Base-by-base conservation (phyloP, 1,140 invertebrate species). In the Aphis gossypii region DNA sequence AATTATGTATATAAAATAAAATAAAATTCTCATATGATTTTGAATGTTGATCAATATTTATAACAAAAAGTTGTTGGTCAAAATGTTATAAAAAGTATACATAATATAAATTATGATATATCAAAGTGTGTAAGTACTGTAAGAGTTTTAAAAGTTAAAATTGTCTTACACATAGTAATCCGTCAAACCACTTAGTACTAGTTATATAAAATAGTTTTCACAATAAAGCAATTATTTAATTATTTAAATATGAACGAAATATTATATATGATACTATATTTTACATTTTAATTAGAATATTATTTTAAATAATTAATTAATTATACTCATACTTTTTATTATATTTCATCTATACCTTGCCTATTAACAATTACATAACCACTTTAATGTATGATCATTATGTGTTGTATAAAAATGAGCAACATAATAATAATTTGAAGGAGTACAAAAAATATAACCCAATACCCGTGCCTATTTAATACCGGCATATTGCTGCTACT, bases 401-500 rank as follows among this genome's bases (percentile, higher is more conserved):
- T 56, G 25, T 35, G 6, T n/a, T 87, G 48, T 88, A n/a, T n/a
- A 44, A 51, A 88, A 88, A 18, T 30, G 46, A 88, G 14, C 86
- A 46, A 23, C 46, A 88, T 14, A 68, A 68, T 68, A 68, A 30
- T 60, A 60, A 68, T 4, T n/a, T 20, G 46, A 35, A 88, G 51
- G 30, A 51, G 51, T 87, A 87, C 18, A 14, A 88, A 88, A 48
- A n/a, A 14, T 68, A 48, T 35, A 51, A 88, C 14, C 86, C 84
- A n/a, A 87, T 48, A 87, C 82, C 82, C 30, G n/a, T 68, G n/a
- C 60, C 30, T 68, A 68, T 68, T 60, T 68, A 60, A 68, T 68
- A 68, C 30, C 21, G 21, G 23, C 46, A 51, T 68, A 68, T 30
- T 30, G n/a, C 86, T 51, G 87, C 87, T 89, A 54, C 87, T 35